phyloP scores from a whole-genome alignment of 2,888 invertebrate species.

The Hedychridium roseum region DNA sequence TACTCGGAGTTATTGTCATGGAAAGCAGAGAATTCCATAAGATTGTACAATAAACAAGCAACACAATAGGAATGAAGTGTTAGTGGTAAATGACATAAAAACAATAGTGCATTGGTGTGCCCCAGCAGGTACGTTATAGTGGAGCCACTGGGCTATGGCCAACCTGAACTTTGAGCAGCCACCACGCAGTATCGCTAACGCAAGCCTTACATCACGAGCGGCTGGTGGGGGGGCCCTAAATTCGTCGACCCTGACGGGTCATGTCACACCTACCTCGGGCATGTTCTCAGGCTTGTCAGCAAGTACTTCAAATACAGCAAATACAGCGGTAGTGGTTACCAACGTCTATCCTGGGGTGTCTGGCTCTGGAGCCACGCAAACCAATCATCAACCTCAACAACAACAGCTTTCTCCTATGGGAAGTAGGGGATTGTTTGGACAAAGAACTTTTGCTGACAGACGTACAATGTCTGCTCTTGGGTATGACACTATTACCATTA shows the following conservation, averaged over 20 bases:
- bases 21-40: constrained; percentile 30
- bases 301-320: constrained; percentile 56
- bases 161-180: constrained; percentile 91
- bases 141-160: constrained; percentile 80
- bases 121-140: constrained; percentile 47
- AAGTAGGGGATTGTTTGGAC: constrained; percentile 76
- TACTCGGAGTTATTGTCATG: constrained; percentile 32
- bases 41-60: constrained; percentile 24
- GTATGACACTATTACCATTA: no score
- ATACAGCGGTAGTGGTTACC: constrained; percentile 58
- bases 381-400: constrained; percentile 63
- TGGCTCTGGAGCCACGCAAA: constrained; percentile 63
- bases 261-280: constrained; percentile 77
- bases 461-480: constrained; percentile 71
- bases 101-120: constrained; percentile 37
- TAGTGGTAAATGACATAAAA: constrained; percentile 28
- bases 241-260: constrained; percentile 73
- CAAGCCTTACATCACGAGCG: constrained; percentile 73
- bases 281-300: constrained; percentile 68
- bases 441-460: constrained; percentile 81
- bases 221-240: constrained; percentile 72
- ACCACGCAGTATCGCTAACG: constrained; percentile 87
- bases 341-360: constrained; percentile 58
- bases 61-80: constrained; percentile 29
- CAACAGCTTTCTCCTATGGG: constrained; percentile 70